A percentile compares a stretch with the other conserved stretches of the same genome.
phyloP scores from a whole-genome alignment of 2,797 vertebrate species.

The Pseudochirops cupreus region DNA sequence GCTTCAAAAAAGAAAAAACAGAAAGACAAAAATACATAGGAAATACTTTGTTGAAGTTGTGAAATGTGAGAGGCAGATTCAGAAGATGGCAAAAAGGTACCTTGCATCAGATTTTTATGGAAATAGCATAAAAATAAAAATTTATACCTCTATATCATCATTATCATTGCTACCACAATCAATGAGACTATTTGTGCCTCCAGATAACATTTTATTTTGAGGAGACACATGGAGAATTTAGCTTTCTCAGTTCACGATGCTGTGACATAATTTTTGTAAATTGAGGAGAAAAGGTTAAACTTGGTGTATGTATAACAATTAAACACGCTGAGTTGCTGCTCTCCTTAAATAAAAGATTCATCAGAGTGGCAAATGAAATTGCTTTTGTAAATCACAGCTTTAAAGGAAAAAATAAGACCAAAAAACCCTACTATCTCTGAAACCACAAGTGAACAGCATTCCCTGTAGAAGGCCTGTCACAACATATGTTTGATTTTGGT shows the following conservation, averaged over 20 bases:
- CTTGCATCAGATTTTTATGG: constrained; percentile 11
- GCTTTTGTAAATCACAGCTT: constrained; percentile 51
- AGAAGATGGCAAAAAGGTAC: not conserved
- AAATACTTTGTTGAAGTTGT: constrained; percentile 71
- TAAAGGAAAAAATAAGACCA: not conserved
- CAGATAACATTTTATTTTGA: not conserved
- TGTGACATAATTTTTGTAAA: constrained; percentile 60
- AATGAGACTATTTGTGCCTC: constrained; percentile 2
- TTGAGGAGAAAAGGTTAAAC: constrained; percentile 53
- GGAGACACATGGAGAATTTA: not conserved
- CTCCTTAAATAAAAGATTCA: constrained; percentile 57
- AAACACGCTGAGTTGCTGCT: constrained; percentile 54
- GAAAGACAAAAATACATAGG: constrained; percentile 18
- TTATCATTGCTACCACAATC: not conserved
- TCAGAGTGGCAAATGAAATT: constrained; percentile 42
- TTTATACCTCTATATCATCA: not conserved
- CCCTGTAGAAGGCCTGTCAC: constrained; percentile 67
- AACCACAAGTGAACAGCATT: constrained; percentile 70
- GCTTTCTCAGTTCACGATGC: constrained; percentile 19
- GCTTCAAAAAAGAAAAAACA: constrained; percentile 84
- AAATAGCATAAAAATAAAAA: constrained; percentile 23
- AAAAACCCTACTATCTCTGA: constrained; percentile 28
- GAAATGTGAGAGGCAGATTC: constrained; percentile 50
- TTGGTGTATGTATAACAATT: constrained; percentile 28
- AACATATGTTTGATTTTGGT: constrained; percentile 78